Base-by-base conservation (phyloP, 53 echinoderm and acorn worm species). In the Crossaster papposus region DNA sequence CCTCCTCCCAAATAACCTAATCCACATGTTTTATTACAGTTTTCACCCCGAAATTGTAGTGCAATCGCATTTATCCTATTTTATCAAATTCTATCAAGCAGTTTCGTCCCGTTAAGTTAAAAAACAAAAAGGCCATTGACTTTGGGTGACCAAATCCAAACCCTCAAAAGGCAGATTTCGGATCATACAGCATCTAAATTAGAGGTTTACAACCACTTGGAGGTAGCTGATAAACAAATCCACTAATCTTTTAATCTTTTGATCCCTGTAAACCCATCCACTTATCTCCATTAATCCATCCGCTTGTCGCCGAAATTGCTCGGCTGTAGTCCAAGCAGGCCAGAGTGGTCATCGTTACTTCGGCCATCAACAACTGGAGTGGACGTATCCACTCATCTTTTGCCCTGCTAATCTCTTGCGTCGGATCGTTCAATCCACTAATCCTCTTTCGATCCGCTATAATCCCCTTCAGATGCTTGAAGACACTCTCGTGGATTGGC, bases 401-500 rank as follows among this genome's bases (percentile, higher is more conserved):
- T 18, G 30, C 20, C 33, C 2, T 20, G 30, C 30, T 18, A 0
- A 8, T 81, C 54, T 37, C 81, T 14, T 79, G 50, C 4, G 33
- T n/a, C 33, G 24, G 30, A 80, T 80, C 30, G 28, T 29, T 53
- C 55, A 53, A 80, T 80, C 54, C 80, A 79, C 29, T 81, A 64
- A 36, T 65, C 65, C 81, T 31, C 50, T 52, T 36, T 76, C 23
- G 51, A 26, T 44, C 50, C 26, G 4, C 51, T 51, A 7, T n/a
- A 44, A 44, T 7, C 17, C 64, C 30, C n/a, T 29, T 95, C 95
- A 95, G 79, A 92, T 87, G 79, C 96, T 95, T 30, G 92, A 93
- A 22, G 95, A 80, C 70, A 90, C 89, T 73, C 95, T 90, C 4
- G 90, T 70, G 15, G 95, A 94, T 70, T 95, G 98, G 32, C 98